Percentiles rank a stretch among this genome's conserved stretches.
These are phyloP conservation scores for Acanthornis magna DNA, from an alignment of 2,797 vertebrate species.

Conservation along the genomic window DNA sequence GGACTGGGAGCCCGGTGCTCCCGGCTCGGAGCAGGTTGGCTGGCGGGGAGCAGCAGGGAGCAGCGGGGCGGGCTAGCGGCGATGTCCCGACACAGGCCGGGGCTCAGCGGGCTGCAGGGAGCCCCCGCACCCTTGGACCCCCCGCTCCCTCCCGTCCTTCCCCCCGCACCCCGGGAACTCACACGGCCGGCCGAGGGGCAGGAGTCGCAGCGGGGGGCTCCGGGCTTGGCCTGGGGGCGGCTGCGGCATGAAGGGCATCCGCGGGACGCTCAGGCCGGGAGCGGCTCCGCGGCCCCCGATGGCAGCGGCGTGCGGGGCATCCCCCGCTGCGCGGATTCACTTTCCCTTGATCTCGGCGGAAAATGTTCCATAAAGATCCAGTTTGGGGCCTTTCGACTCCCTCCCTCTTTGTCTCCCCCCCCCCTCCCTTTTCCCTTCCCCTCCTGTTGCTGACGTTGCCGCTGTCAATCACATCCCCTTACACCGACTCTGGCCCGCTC, in stretches of 20 bases:
- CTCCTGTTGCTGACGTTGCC: constrained; percentile 80
- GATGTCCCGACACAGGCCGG: neutral
- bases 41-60: neutral
- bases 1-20: neutral
- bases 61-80: neutral
- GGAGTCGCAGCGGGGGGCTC: constrained; percentile 11
- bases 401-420: constrained; percentile 56
- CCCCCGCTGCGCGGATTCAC: constrained; percentile 70
- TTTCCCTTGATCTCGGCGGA: constrained; percentile 74
- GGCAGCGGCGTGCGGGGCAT: constrained; percentile 60
- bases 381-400: constrained; percentile 78
- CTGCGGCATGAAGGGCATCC: constrained; percentile 46
- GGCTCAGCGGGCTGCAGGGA: neutral
- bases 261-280: constrained; percentile 22
- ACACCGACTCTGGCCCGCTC: constrained; percentile 58
- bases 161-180: neutral
- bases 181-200: constrained; percentile 1
- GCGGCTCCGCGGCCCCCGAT: constrained; percentile 52
- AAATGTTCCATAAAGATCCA: constrained; percentile 73
- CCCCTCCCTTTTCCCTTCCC: constrained; percentile 64
- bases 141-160: neutral
- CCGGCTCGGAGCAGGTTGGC: neutral
- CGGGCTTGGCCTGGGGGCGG: constrained; percentile 17
- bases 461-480: constrained; percentile 75
- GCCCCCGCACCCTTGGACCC: neutral